A percentile compares a stretch with the other conserved stretches of the same genome.
phyloP scores from a whole-genome alignment of 1,140 invertebrate genomes.

The Zaprionus inermis region DNA sequence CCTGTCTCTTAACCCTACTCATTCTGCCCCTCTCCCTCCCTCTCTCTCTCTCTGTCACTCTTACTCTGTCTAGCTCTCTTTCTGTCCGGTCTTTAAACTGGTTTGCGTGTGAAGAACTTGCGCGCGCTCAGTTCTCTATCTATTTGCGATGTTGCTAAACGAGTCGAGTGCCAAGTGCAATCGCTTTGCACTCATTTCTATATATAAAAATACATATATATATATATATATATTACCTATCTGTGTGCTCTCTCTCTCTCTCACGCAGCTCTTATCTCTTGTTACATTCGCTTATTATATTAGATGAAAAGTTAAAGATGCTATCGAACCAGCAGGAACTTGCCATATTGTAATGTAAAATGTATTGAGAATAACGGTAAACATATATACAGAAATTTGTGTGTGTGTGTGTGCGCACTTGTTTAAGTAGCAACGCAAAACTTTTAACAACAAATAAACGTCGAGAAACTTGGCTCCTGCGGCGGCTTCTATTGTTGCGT shows the following conservation, averaged over 20 bases:
- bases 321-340: conserved; percentile 52
- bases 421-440: conserved; percentile 57
- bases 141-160: conserved; percentile 15
- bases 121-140: conserved; percentile 7
- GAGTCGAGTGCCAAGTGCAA: conserved; percentile 20
- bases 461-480: conserved; percentile 48
- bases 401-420: conserved; percentile 13
- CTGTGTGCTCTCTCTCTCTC: not conserved
- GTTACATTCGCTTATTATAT: conserved; percentile 43
- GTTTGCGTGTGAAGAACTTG: conserved; percentile 17
- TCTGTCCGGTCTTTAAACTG: conserved; percentile 11
- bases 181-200: conserved; percentile 1
- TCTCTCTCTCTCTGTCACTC: not conserved
- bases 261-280: conserved; percentile 8
- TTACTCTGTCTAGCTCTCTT: not conserved
- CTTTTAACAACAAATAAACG: conserved; percentile 59
- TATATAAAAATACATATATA: too few species aligned
- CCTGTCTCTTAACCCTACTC: too few species aligned
- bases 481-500: conserved; percentile 32
- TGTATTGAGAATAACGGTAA: conserved; percentile 32
- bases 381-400: not conserved
- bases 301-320: conserved; percentile 39
- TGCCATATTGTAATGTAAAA: conserved; percentile 62
- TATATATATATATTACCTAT: not conserved
- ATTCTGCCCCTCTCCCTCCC: not conserved